Evolutionary conservation across 2,888 invertebrate genomes (phyloP).

Genomic region (Agrotis segetum): DNA sequence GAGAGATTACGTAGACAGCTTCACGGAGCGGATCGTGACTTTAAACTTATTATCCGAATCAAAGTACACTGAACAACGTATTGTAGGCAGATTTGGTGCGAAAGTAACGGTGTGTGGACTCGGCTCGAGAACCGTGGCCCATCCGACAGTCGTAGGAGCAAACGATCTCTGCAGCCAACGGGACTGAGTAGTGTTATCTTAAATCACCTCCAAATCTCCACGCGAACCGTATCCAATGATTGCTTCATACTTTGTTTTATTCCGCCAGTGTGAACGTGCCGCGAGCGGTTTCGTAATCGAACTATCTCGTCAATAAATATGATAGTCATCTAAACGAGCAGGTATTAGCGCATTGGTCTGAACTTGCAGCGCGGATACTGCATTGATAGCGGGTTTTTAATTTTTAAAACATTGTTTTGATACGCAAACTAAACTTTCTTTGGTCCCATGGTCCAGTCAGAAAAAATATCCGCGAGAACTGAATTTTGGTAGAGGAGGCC

Average conservation of each 20-base stretch:
- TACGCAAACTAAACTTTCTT: neutral
- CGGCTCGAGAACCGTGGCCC: conserved; percentile 65
- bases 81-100: conserved; percentile 89
- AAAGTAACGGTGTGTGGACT: conserved; percentile 82
- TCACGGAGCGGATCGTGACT: conserved; percentile 87
- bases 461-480: no score
- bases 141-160: conserved; percentile 78
- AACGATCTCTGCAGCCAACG: conserved; percentile 84
- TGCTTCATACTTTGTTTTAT: conserved; percentile 52
- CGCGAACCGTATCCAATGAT: conserved; percentile 57
- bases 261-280: conserved; percentile 33
- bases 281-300: conserved; percentile 52
- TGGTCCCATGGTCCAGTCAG: no score
- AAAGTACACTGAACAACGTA: conserved; percentile 82
- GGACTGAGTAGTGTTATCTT: conserved; percentile 84
- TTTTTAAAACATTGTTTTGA: neutral
- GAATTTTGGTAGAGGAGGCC: no score
- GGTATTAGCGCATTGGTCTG: conserved; percentile 25
- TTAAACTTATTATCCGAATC: conserved; percentile 88
- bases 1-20: conserved; percentile 85
- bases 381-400: conserved; percentile 6
- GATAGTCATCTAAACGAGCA: conserved; percentile 32
- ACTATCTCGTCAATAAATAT: conserved; percentile 56
- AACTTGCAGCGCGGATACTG: neutral
- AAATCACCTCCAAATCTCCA: conserved; percentile 80